These are phyloP conservation scores for Neria commutata DNA, from an alignment of 2,888 invertebrate species.

Conservation along the genomic window DNA sequence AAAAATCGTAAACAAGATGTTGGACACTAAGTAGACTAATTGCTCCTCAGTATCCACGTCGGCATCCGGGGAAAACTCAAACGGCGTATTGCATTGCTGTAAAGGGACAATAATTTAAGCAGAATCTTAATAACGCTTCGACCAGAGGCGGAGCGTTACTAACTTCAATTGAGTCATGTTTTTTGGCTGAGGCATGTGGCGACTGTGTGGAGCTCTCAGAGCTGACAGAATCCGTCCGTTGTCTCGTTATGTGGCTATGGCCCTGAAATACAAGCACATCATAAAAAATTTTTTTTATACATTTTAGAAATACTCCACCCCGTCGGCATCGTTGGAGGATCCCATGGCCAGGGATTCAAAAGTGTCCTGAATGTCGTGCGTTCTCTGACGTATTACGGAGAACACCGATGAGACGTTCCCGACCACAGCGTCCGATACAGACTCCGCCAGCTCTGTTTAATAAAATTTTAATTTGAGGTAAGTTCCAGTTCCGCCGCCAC, in stretches of 20 bases:
- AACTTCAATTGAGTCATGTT: slow-evolving; percentile 51
- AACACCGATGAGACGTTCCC: slow-evolving; percentile 65
- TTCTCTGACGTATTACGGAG: slow-evolving; percentile 63
- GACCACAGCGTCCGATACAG: slow-evolving; percentile 63
- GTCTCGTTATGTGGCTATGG: slow-evolving; percentile 29
- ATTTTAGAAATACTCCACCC: slow-evolving; percentile 18
- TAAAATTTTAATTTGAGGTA: background rate
- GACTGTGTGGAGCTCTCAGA: slow-evolving; percentile 59
- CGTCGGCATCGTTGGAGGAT: slow-evolving; percentile 46
- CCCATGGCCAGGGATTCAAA: slow-evolving; percentile 57
- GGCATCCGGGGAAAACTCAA: slow-evolving; percentile 55
- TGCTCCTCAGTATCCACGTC: slow-evolving; percentile 65
- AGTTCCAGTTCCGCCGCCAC: background rate
- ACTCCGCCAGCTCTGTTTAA: slow-evolving; percentile 62
- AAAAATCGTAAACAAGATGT: slow-evolving; percentile 66
- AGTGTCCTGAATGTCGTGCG: slow-evolving; percentile 62
- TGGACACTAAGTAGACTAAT: slow-evolving; percentile 66
- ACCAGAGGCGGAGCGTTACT: background rate
- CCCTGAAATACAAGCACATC: slow-evolving; percentile 7
- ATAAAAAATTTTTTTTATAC: background rate
- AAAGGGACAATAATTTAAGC: background rate
- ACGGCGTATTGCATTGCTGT: slow-evolving; percentile 40
- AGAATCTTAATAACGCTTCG: background rate
- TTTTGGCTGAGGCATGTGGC: slow-evolving; percentile 43
- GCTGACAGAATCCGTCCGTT: slow-evolving; percentile 53